Percentiles rank a stretch among this genome's conserved stretches.
Conservation (phyloP, 2,888 invertebrate genomes). For the Antitype chi region DNA sequence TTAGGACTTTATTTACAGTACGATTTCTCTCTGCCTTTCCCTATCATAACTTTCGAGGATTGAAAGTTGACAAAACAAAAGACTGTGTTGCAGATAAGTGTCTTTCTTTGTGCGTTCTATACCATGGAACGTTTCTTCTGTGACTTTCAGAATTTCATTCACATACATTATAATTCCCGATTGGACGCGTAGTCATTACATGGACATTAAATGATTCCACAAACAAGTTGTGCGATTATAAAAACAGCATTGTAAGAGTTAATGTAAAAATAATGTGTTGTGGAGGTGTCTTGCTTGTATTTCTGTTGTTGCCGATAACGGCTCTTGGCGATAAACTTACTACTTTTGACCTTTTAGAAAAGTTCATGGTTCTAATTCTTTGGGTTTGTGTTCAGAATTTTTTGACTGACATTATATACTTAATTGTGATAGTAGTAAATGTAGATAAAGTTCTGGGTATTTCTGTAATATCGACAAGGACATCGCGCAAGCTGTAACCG, state of each 20-base stretch:
- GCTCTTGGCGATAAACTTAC: conserved; percentile 35
- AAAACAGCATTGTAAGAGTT: conserved; percentile 68
- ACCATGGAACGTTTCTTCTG: conserved; percentile 20
- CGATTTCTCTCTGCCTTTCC: conserved; percentile 30
- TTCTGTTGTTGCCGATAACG: conserved; percentile 37
- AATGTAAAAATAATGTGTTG: conserved; percentile 73
- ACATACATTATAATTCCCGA: conserved; percentile 48
- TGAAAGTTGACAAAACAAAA: conserved; percentile 49
- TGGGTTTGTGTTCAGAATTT: background rate
- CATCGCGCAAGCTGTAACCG: no score
- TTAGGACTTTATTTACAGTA: conserved; percentile 14
- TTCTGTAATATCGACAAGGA: background rate
- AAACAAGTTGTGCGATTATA: conserved; percentile 57
- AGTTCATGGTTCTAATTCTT: conserved; percentile 48
- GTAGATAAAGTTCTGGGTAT: background rate
- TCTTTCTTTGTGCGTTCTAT: conserved; percentile 21
- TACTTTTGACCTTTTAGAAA: conserved; percentile 42
- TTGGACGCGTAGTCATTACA: conserved; percentile 56
- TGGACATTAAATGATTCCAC: conserved; percentile 55
- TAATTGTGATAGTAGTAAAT: background rate
- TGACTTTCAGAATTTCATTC: conserved; percentile 52
- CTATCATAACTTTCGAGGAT: conserved; percentile 46
- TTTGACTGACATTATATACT: background rate
- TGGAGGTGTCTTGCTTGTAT: conserved; percentile 43
- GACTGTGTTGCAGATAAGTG: conserved; percentile 8